Base-by-base conservation (phyloP, 2,797 vertebrate genomes). In the Centropyge bicolor region DNA sequence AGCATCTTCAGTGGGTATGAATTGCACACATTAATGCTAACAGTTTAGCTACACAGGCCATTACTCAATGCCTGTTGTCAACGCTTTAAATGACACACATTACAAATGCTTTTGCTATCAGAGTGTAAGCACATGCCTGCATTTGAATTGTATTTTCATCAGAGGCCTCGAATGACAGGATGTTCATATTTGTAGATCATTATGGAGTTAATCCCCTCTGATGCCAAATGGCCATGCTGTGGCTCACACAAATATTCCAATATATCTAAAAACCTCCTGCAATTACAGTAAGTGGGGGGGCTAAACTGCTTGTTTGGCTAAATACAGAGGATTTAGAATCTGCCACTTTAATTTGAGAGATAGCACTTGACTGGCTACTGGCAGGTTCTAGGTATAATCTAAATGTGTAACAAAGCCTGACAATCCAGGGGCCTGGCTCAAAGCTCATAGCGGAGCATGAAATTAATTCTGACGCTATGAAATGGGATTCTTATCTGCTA, bases 401-500 rank as follows among this genome's bases (percentile, higher is more conserved):
- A 83, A 93, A 93, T 91, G 89, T 91, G 94, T 93, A 91, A 95
- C 91, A 94, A 94, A 94, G 89, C 91, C 90, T 87, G 89, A 94
- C 89, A 91, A 91, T 90, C 89, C 92, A 87, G 80, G 81, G 88
- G 88, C 78, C 90, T 85, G 88, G 85, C 86, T 89, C 79, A 83
- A 57, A 91, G 92, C 91, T 93, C 89, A 91, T 89, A 54, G 70
- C 83, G 87, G 77, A 92, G 86, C 92, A 90, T 93, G 91, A 94
- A 94, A 94, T 95, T 85, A 91, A 93, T 92, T 93, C 86, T 85
- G 93, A 93, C 70, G 81, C 92, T 92, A 93, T 95, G 90, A 93
- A 93, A 94, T 93, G 88, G 92, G 94, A 95, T 95, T 95, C 92
- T 90, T 94, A 94, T 95, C 93, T 94, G 89, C 45, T 54, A 88